Evolutionary conservation across 2,113 vertebrate genomes (phyloP).

Genomic region (Aphyosemion australe): DNA sequence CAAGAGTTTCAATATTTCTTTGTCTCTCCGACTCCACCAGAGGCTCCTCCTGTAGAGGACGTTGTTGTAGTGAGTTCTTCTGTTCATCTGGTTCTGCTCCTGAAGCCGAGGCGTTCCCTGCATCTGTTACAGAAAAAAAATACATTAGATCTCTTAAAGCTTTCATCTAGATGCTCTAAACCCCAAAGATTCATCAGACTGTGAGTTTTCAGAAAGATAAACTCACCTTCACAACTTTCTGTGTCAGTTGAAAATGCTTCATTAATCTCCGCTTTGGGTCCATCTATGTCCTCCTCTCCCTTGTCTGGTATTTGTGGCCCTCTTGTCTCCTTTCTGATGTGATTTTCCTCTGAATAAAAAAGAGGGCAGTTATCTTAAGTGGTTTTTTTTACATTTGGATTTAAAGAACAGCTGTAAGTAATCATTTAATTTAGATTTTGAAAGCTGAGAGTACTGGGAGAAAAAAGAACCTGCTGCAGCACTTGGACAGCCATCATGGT

Average conservation of each 20-base stretch:
- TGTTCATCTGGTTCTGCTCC: background rate
- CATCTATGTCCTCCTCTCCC: background rate
- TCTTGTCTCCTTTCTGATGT: background rate
- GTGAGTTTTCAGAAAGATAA: background rate
- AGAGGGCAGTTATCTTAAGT: background rate
- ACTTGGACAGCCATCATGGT: background rate
- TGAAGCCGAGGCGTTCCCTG: background rate
- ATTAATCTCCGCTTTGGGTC: accelerated
- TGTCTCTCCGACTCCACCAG: background rate
- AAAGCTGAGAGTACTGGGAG: background rate
- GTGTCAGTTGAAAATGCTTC: accelerated
- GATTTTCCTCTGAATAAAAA: background rate
- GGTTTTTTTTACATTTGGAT: too few relatives aligned
- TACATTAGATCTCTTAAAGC: background rate
- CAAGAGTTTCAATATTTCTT: conserved; percentile 30
- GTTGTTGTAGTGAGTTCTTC: background rate
- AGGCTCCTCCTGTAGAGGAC: background rate
- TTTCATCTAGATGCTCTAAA: background rate
- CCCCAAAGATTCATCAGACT: background rate
- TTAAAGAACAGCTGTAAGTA: too few relatives aligned
- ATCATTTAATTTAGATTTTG: background rate
- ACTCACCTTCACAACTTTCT: background rate
- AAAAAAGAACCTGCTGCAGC: background rate
- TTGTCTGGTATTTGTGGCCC: accelerated
- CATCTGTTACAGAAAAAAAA: conserved; percentile 1